Conservation (phyloP, 2,113 vertebrate species). For the Mungos mungo region DNA sequence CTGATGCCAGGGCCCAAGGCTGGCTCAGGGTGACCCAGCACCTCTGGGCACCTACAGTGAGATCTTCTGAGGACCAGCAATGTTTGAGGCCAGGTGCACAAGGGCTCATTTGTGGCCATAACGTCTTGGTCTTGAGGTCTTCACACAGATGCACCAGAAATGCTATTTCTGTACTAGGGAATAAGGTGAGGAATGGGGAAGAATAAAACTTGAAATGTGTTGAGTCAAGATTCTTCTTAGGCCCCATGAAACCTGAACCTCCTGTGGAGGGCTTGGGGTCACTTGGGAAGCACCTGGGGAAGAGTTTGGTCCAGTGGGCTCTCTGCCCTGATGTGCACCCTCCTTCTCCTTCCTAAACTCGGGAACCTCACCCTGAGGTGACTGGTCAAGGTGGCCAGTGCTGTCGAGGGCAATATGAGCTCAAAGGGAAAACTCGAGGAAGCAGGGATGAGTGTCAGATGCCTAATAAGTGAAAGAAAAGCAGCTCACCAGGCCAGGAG, state of each 20-base stretch:
- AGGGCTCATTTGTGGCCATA: not conserved
- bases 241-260: not conserved
- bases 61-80: not conserved
- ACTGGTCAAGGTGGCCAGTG: not conserved
- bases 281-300: fast-evolving
- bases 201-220: not conserved
- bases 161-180: not conserved
- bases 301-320: not conserved
- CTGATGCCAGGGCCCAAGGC: fast-evolving
- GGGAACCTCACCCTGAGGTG: not conserved
- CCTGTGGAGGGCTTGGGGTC: not conserved
- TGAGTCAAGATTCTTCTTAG: not conserved
- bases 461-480: not conserved
- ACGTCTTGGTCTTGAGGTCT: not conserved
- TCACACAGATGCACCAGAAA: not conserved
- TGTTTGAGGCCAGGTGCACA: not conserved
- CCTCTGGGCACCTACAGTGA: not conserved
- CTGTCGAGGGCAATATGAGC: too few relatives aligned
- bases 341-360: not conserved
- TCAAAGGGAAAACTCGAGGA: not conserved
- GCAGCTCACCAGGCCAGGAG: fast-evolving
- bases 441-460: not conserved
- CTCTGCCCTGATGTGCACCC: not conserved
- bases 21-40: not conserved
- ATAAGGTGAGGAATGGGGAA: not conserved